phyloP scores from a whole-genome alignment of 2,113 vertebrate genomes.

The Eurystomus gularis region DNA sequence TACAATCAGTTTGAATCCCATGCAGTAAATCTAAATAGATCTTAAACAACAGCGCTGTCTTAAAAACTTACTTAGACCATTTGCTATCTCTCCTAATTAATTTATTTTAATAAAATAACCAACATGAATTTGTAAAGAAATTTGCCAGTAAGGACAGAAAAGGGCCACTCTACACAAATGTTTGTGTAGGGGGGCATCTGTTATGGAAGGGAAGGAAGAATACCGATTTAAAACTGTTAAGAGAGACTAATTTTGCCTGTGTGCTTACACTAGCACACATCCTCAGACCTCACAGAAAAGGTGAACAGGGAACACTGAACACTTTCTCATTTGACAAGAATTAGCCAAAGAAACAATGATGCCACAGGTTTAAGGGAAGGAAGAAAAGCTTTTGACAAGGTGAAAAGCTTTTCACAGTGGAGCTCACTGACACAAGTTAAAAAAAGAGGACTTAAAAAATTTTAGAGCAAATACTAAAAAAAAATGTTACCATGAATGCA shows the following conservation, averaged over 20 bases:
- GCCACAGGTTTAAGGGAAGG: background rate
- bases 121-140: background rate
- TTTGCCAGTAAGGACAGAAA: background rate
- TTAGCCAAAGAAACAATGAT: background rate
- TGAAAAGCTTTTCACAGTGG: too few relatives aligned
- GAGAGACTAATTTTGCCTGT: background rate
- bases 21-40: background rate
- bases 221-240: background rate
- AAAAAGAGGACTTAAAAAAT: background rate
- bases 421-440: background rate
- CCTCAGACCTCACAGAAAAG: background rate
- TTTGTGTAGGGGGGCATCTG: background rate
- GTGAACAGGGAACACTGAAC: background rate
- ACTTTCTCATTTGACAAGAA: background rate
- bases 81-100: background rate
- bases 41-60: background rate
- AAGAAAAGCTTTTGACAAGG: background rate
- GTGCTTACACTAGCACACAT: background rate
- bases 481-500: background rate
- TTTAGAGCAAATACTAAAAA: background rate
- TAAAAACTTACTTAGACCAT: background rate
- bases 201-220: background rate
- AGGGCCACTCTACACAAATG: rapidly evolving
- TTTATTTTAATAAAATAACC: background rate
- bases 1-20: background rate